These are phyloP conservation scores for Leuciscus idus DNA, from an alignment of 2,113 vertebrate species.

Conservation along the genomic window DNA sequence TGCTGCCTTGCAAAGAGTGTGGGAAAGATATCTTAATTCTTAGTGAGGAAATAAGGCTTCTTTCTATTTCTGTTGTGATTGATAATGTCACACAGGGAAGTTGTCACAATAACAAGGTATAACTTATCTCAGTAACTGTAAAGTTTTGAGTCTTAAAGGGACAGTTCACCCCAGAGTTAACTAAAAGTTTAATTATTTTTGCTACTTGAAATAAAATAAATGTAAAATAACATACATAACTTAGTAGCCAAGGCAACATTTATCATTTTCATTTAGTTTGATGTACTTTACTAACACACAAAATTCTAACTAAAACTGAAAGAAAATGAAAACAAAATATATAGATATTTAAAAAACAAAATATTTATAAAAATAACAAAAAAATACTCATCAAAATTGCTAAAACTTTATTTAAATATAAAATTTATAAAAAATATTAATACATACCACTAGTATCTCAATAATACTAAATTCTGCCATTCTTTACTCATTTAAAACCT, in stretches of 20 bases:
- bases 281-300: no score
- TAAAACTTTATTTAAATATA: not conserved
- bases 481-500: not conserved
- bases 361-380: no score
- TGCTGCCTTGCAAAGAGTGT: conserved; percentile 30
- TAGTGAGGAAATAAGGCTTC: conserved; percentile 7
- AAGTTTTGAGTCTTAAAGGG: not conserved
- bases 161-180: not conserved
- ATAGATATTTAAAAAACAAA: no score
- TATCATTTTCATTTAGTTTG: no score
- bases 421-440: not conserved
- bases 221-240: no score
- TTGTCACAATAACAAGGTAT: not conserved
- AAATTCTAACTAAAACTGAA: no score
- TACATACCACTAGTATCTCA: not conserved
- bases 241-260: no score
- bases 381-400: not conserved
- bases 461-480: not conserved
- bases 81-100: not conserved
- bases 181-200: not conserved
- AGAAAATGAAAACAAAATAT: no score
- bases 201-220: no score
- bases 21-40: conserved; percentile 13
- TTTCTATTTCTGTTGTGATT: conserved; percentile 21
- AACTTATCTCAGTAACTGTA: not conserved